Evolutionary conservation across 2,113 vertebrate species (phyloP).

Genomic region (Lycocorax pyrrhopterus): DNA sequence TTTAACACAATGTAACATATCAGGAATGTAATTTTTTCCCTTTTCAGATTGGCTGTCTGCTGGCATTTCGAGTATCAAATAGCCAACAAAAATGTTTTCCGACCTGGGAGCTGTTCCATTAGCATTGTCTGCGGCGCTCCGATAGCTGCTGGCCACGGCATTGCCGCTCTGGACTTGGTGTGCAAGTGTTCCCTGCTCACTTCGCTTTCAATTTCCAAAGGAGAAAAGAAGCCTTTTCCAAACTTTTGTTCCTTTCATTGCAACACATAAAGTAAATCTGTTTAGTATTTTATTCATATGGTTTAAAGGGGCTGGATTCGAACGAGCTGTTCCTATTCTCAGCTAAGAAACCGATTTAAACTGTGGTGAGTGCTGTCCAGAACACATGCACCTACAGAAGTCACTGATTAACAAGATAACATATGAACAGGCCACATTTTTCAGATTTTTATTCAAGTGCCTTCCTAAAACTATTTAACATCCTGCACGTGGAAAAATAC

Average conservation of each 20-base stretch:
- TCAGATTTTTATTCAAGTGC: slow-evolving; percentile 44
- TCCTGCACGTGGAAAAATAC: slow-evolving; percentile 45
- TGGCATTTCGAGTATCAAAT: slow-evolving; percentile 48
- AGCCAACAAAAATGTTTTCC: slow-evolving; percentile 48
- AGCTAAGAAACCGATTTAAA: slow-evolving; percentile 20
- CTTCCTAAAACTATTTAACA: slow-evolving; percentile 60
- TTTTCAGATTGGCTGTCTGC: slow-evolving; percentile 47
- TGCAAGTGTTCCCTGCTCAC: background rate
- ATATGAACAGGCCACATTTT: slow-evolving; percentile 46
- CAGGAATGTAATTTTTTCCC: slow-evolving; percentile 55
- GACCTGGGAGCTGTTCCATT: slow-evolving; percentile 36
- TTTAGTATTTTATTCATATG: background rate
- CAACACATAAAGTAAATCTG: background rate
- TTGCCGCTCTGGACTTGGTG: background rate
- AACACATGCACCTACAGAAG: background rate
- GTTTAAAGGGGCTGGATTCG: background rate
- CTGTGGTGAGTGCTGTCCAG: background rate
- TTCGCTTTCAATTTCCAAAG: background rate
- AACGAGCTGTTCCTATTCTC: background rate
- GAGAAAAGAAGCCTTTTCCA: background rate
- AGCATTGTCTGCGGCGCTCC: background rate
- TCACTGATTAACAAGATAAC: slow-evolving; percentile 50
- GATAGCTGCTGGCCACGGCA: background rate
- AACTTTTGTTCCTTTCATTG: background rate
- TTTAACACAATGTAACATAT: slow-evolving; percentile 52